Evolutionary conservation across 2,113 vertebrate genomes (phyloP), one percentile per base, ranked within the genome.

Genomic region (Ivindomyrus marchei): DNA sequence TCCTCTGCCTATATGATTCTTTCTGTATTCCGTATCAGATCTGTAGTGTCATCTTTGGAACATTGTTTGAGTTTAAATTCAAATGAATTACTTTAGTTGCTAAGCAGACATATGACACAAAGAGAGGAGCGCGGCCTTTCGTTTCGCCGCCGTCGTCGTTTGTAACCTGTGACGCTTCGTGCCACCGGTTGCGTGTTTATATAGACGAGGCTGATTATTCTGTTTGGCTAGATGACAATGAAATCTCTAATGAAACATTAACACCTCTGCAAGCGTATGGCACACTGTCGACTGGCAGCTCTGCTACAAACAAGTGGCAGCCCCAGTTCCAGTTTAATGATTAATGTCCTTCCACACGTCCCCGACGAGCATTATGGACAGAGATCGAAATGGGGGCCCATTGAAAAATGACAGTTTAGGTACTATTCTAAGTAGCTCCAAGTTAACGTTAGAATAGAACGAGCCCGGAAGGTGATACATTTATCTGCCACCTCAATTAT

Each of bases 121-220:
- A 36, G 15, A 6, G 36, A 39, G 11, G 11, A 17, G 36, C 36
- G 36, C 1, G 15, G 36, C 36, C 19, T 8, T 80, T 39, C 17
- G 0, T 19, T 80, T 19, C 74, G n/a, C 36, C 1, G 24, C 45
- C 45, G 8, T 13, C 19, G 39, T n/a, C 42, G 17, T 47, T 84
- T 47, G 42, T 83, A 46, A 85, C 42, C 74, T 80, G 36, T 19
- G 36, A 80, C 42, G 36, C 46, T 47, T n/a, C 90, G 91, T 92
- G 91, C 92, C 17, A 36, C 24, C 13, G 11, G 21, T 87, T 5
- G 31, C 8, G 7, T 31, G 46, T 87, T 87, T 36, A n/a, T 36
- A 53, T 4, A 53, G 47, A 10, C 27, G n/a, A 1, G 50, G 49
- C 31, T 19, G 31, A 39, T 56, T 53, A 53, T 87, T 19, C 24